These are phyloP conservation scores for Etheostoma nigrum DNA, from an alignment of 2,797 vertebrate genomes.

Conservation along the genomic window DNA sequence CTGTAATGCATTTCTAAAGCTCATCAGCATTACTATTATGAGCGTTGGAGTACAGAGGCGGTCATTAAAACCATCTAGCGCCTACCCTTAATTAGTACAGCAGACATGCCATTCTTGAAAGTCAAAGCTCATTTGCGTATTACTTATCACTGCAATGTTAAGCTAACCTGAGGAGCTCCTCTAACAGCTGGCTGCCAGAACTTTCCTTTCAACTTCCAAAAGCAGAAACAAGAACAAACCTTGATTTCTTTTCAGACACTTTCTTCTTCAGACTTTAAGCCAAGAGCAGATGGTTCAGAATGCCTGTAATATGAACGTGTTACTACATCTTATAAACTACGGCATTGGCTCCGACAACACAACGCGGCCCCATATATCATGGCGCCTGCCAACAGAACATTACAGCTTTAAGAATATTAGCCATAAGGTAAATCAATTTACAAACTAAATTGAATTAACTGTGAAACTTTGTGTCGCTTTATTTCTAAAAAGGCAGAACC, in stretches of 20 bases:
- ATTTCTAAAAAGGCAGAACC: conserved; percentile 21
- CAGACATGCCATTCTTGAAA: conserved; percentile 24
- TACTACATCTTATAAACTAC: conserved; percentile 32
- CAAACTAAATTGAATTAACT: conserved; percentile 30
- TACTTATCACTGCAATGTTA: not conserved
- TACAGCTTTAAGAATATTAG: conserved; percentile 21
- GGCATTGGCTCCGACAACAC: conserved; percentile 26
- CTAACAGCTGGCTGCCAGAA: conserved; percentile 7
- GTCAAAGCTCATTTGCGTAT: conserved; percentile 26
- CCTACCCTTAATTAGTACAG: conserved; percentile 26
- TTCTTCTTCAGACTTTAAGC: conserved; percentile 23
- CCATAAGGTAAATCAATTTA: conserved; percentile 28
- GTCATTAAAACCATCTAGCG: conserved; percentile 16
- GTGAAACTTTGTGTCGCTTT: conserved; percentile 7
- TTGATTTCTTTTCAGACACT: not conserved
- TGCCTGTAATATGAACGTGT: conserved; percentile 15
- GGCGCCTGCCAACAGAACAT: conserved; percentile 26
- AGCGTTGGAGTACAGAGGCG: conserved; percentile 2
- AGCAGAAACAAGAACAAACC: conserved; percentile 24
- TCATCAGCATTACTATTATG: not conserved
- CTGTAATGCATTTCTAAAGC: not conserved
- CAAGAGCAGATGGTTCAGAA: conserved; percentile 21
- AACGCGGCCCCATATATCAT: conserved; percentile 12
- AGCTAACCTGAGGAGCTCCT: conserved; percentile 1
- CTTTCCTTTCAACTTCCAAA: conserved; percentile 26